Evolutionary conservation across 1,140 invertebrate genomes (phyloP).

Genomic region (Phenacoccus solenopsis): DNA sequence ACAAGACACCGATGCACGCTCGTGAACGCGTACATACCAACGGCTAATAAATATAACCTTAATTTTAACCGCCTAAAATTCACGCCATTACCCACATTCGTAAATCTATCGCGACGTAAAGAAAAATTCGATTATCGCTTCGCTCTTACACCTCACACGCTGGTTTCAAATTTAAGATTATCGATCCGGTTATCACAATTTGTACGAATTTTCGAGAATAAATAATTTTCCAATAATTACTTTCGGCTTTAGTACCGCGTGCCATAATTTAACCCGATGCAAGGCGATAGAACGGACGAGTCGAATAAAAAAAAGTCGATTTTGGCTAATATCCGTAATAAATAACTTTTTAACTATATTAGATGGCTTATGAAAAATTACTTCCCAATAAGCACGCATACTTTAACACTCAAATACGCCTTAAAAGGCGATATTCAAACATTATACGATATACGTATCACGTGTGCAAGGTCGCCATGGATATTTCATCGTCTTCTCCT

Average conservation of each 20-base stretch:
- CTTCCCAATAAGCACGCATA: conserved; percentile 6
- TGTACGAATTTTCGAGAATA: background rate
- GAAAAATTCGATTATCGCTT: background rate
- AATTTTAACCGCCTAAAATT: background rate
- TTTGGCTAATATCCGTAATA: background rate
- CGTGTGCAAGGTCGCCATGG: no score
- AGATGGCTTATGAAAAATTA: background rate
- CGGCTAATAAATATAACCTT: background rate
- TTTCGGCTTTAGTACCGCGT: background rate
- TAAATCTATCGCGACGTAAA: background rate
- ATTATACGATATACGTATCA: background rate
- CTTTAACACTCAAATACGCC: background rate
- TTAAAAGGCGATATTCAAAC: background rate
- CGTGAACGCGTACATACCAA: no score
- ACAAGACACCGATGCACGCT: no score
- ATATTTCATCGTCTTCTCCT: no score
- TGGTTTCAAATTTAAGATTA: background rate
- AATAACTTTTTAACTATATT: background rate
- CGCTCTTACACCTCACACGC: no score
- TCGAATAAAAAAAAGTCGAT: background rate
- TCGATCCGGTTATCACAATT: background rate
- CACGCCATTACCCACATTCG: background rate
- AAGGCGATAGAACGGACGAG: background rate
- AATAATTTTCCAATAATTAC: background rate
- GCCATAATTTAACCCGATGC: background rate